A percentile compares a stretch with the other conserved stretches of the same genome.
Conservation (phyloP, 2,888 invertebrate genomes). For the Blastobasis adustella region DNA sequence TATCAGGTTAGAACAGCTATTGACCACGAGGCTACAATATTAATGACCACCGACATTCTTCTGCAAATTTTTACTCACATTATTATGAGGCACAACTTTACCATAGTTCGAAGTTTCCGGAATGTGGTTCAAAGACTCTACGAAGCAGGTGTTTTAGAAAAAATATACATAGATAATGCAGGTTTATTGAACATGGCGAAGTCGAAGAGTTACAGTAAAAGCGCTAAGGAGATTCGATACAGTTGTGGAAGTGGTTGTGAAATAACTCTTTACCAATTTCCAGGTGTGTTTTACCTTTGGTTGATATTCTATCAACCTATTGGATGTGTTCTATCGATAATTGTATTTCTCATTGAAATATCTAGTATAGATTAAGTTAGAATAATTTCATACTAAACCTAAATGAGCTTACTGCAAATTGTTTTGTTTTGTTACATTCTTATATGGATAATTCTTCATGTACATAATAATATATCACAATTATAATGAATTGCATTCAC, state of each 20-base stretch:
- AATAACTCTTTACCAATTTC: conserved; percentile 37
- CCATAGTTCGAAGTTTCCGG: conserved; percentile 27
- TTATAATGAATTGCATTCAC: no score
- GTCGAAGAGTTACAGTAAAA: conserved; percentile 31
- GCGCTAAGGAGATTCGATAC: conserved; percentile 33
- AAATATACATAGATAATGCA: no score
- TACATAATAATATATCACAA: no score
- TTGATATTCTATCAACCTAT: no score
- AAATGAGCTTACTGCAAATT: no score
- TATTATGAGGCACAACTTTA: conserved; percentile 35
- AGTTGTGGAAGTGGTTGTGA: conserved; percentile 42
- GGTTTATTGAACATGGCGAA: no score
- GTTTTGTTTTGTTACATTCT: no score
- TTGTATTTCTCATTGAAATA: conserved; percentile 37
- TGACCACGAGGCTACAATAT: conserved; percentile 41
- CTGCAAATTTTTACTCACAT: conserved; percentile 50
- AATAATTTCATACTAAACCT: no score
- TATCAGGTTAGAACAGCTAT: conserved; percentile 40
- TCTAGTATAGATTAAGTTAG: no score
- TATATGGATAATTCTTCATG: no score
- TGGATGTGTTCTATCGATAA: conserved; percentile 37
- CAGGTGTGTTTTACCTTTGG: conserved; percentile 46
- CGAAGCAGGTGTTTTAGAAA: conserved; percentile 48
- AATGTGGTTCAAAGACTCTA: conserved; percentile 30
- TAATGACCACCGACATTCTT: conserved; percentile 35